These are phyloP conservation scores for Doryteuthis pealeii DNA, from an alignment of 1,140 invertebrate species.

Conservation along the genomic window DNA sequence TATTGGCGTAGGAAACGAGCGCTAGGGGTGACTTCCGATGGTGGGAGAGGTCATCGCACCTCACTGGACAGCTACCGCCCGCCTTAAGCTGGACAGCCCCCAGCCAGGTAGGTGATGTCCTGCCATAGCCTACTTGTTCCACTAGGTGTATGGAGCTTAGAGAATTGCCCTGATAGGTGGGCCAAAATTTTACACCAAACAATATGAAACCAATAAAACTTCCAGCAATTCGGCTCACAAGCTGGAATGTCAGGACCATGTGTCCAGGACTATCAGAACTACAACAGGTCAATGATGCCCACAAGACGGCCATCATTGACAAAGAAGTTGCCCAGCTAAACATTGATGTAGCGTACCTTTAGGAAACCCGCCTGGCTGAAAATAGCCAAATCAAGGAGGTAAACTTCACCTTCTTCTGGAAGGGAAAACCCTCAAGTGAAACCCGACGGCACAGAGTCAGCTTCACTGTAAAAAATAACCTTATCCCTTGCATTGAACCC, in stretches of 20 bases:
- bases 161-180: neutral
- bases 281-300: conserved; percentile 4
- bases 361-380: conserved; percentile 22
- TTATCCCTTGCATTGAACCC: too few species aligned
- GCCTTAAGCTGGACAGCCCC: too few species aligned
- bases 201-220: conserved; percentile 6
- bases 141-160: conserved; percentile 21
- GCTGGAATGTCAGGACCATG: conserved; percentile 27
- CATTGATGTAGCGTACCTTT: conserved; percentile 20
- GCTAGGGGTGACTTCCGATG: too few species aligned
- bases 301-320: conserved; percentile 26
- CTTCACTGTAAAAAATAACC: too few species aligned
- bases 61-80: too few species aligned
- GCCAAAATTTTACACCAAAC: conserved; percentile 10
- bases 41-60: too few species aligned
- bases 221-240: conserved; percentile 10
- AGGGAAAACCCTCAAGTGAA: conserved; percentile 14
- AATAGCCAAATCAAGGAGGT: conserved; percentile 21
- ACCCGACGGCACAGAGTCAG: neutral
- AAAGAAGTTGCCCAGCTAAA: conserved; percentile 16
- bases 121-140: neutral
- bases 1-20: too few species aligned
- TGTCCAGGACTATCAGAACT: conserved; percentile 21
- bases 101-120: too few species aligned
- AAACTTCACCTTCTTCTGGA: conserved; percentile 30